These are phyloP conservation scores for Oryzias dopingdopingensis DNA, from an alignment of 2,797 vertebrate species.

Conservation along the genomic window DNA sequence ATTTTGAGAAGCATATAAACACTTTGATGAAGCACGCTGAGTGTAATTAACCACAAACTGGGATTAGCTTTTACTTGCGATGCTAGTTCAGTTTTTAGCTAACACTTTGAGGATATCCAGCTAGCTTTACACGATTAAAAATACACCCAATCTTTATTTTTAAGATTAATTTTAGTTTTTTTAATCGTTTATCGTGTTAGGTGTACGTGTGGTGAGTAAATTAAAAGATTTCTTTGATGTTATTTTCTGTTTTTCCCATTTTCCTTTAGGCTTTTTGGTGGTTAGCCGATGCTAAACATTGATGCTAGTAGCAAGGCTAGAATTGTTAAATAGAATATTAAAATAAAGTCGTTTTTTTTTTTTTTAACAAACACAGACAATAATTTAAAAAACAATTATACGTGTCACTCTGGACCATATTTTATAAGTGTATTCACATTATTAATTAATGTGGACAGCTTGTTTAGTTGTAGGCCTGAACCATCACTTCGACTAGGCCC, in stretches of 20 bases:
- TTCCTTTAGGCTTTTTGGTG: too few species aligned
- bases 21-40: background rate
- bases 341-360: background rate
- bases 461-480: constrained; percentile 37
- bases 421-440: constrained; percentile 2
- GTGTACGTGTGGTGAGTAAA: too few species aligned
- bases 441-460: constrained; percentile 1
- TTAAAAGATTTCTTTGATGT: too few species aligned
- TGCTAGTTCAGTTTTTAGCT: constrained; percentile 47
- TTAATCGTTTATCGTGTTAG: too few species aligned
- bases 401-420: rapidly evolving
- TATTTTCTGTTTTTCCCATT: too few species aligned
- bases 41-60: constrained; percentile 18
- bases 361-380: background rate
- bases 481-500: constrained; percentile 45
- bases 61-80: constrained; percentile 13
- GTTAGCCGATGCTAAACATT: too few species aligned
- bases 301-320: too few species aligned
- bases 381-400: background rate
- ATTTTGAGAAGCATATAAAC: rapidly evolving
- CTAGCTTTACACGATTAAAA: too few species aligned
- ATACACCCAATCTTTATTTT: too few species aligned
- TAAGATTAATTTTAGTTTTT: too few species aligned
- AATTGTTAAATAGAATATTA: too few species aligned
- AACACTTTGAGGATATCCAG: constrained; percentile 31